Conservation (phyloP, 2,888 invertebrate genomes). For the Taphrorychus bicolor region DNA sequence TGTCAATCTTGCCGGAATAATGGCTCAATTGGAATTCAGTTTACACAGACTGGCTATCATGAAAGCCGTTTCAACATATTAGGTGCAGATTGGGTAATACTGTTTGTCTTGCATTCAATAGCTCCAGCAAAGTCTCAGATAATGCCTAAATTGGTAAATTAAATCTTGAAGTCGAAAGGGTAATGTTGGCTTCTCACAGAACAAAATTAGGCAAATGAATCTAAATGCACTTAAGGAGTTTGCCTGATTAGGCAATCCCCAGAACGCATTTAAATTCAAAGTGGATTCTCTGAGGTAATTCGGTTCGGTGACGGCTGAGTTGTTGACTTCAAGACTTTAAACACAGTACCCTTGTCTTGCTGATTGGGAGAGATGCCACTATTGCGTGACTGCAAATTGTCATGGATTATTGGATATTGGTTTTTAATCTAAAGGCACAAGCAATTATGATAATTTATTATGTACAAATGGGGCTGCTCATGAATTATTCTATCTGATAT, state of each 20-base stretch:
- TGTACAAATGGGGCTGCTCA: background rate
- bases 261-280: background rate
- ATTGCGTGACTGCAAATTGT: background rate
- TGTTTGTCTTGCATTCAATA: background rate
- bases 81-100: background rate
- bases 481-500: background rate
- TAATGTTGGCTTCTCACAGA: background rate
- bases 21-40: background rate
- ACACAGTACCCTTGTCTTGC: background rate
- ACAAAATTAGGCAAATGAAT: conserved; percentile 2
- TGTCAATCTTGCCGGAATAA: background rate
- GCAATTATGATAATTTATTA: background rate
- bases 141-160: background rate
- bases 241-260: conserved; percentile 2
- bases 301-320: background rate
- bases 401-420: background rate
- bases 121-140: background rate
- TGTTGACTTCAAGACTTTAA: background rate
- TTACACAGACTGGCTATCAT: background rate
- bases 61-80: background rate
- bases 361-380: no score
- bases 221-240: conserved; percentile 2
- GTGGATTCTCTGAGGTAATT: conserved; percentile 2
- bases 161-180: background rate
- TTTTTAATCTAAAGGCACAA: background rate